Evolutionary conservation across 2,888 invertebrate species (phyloP).

Genomic region (Brachylomia viminalis): DNA sequence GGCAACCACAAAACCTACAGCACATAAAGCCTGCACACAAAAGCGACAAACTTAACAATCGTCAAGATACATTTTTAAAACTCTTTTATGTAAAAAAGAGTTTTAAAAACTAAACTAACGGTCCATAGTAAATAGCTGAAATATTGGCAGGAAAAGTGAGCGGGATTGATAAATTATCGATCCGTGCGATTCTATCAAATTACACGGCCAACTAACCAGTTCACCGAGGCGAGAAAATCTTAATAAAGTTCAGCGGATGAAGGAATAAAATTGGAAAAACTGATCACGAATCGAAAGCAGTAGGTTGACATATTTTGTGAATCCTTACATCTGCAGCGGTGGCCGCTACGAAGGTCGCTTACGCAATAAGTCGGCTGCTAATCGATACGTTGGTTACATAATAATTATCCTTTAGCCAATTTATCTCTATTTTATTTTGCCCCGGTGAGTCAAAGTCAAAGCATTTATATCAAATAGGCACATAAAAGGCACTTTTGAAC

Average conservation of each 20-base stretch:
- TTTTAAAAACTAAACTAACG: constrained; percentile 48
- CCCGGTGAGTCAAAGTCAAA: too few relatives aligned
- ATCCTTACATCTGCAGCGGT: constrained; percentile 83
- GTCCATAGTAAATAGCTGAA: constrained; percentile 18
- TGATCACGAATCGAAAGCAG: constrained; percentile 57
- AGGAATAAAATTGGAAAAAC: constrained; percentile 15
- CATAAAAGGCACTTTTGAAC: too few relatives aligned
- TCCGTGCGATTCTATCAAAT: constrained; percentile 15
- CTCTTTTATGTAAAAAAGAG: constrained; percentile 30
- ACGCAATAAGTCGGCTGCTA: constrained; percentile 77
- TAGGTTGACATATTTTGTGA: constrained; percentile 72
- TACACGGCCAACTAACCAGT: constrained; percentile 16
- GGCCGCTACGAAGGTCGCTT: constrained; percentile 75
- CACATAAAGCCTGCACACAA: constrained; percentile 37
- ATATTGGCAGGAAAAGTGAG: not conserved
- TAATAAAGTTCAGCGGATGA: constrained; percentile 16
- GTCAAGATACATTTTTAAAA: constrained; percentile 48
- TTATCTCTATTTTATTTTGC: constrained; percentile 52
- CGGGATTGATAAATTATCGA: constrained; percentile 25
- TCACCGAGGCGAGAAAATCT: constrained; percentile 10
- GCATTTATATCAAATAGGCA: too few relatives aligned
- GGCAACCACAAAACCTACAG: constrained; percentile 33
- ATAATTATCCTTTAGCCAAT: constrained; percentile 74
- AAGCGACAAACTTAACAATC: constrained; percentile 41
- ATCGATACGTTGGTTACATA: constrained; percentile 81